Base-by-base conservation (phyloP, 64 coral and sea anemone genomes). In the Astreopora myriophthalma region DNA sequence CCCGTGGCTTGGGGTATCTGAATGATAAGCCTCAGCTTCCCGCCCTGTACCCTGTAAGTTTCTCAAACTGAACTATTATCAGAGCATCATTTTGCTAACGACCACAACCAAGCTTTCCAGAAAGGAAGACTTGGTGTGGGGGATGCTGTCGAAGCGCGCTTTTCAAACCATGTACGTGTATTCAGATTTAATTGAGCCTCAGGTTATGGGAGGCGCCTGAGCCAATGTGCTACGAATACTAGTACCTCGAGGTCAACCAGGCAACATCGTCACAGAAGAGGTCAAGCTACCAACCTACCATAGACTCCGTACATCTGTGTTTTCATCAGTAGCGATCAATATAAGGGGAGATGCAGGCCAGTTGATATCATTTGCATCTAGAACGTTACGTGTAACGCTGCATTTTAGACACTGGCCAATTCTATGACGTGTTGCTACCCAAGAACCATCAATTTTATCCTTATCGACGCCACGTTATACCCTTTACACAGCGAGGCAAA, bases 121-220 rank as follows among this genome's bases (percentile, higher is more conserved):
- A 79, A 58, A 58, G 7, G 75, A 79, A 22, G 75, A 79, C 13
- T 79, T 58, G 3, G 49, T 79, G 22, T 79, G 75, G 75, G 75
- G 39, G 1, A 48, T 79, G n/a, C n/a, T n/a, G n/a, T n/a, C n/a
- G n/a, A n/a, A n/a, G n/a, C n/a, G n/a, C n/a, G n/a, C n/a, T n/a
- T n/a, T n/a, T n/a, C n/a, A n/a, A n/a, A 62, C 58, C 58, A 62
- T 62, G 11, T 62, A 62, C n/a, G 58, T 62, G 16, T 62, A 62
- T 23, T 62, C 58, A 4, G 58, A 62, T 23, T 23, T 62, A 62
- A 62, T 62, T 5, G 58, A 62, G 40, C 11, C 40, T 44, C 0
- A 44, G 11, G 40, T 44, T 0, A 11, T 44, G 40, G 40, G 2
- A 44, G 40, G 11, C 11, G 3, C 40, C 11, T 11, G 11, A 44